Base-by-base conservation (phyloP, 2,888 invertebrate species). In the Metellina segmentata region DNA sequence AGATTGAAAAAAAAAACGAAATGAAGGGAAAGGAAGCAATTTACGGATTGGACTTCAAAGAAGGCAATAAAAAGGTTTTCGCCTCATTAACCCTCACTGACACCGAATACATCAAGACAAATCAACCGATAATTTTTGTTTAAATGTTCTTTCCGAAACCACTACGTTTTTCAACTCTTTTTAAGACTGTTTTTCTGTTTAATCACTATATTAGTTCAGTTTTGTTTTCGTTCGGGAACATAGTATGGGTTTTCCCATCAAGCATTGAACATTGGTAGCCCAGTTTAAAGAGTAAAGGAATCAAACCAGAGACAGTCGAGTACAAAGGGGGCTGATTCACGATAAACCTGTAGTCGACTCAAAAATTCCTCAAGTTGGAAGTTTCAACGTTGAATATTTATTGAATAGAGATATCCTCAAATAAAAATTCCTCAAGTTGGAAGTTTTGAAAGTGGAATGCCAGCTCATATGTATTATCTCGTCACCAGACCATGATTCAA, bases 11-110 rank as follows among this genome's bases (percentile, higher is more conserved):
- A 72, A n/a, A 61, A 77, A 77, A 51, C 48, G 48, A 74, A 6
- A 13, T 7, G 9, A 48, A 20, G 74, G 34, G 11, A 77, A 51
- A 7, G 51, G 49, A 51, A 77, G 77, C 51, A 77, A 77, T 77
- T 77, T 77, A 51, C 51, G 51, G 77, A 77, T 77, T 77, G 77
- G 77, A 77, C 77, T 77, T 77, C 77, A 77, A 77, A 77, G 16
- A 8, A 77, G 51, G 51, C 51, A 49, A 77, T 51, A 16, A 77
- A 77, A 77, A 49, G 19, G 51, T 16, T 77, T 19, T 77, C 19
- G 49, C n/a, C 77, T 51, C 51, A 49, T 51, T 77, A 51, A 77
- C 51, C 77, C 19, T 2, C 49, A n/a, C 51, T 77, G 51, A 52
- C 77, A 51, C 77, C 49, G 77, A 77, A 77, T 77, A 51, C 49